Percentiles rank a stretch among this genome's conserved stretches.
Conservation (phyloP, 2,888 invertebrate genomes). For the Thecocarcelia acutangulata region DNA sequence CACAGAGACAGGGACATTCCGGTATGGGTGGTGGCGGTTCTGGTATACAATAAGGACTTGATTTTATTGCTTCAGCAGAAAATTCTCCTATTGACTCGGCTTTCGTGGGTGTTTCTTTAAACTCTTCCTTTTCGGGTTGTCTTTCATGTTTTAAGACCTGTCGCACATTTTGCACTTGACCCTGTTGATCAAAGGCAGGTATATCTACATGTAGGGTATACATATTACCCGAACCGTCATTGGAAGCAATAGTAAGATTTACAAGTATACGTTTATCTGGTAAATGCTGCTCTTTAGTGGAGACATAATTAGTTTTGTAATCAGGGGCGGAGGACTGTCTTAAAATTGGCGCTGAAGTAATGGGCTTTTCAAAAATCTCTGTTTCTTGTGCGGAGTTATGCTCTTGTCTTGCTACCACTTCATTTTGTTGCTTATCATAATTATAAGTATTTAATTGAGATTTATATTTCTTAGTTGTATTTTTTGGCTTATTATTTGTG, state of each 20-base stretch:
- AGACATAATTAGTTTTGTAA: conserved; percentile 28
- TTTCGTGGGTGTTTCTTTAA: conserved; percentile 42
- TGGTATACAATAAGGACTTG: conserved; percentile 75
- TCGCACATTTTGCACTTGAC: conserved; percentile 71
- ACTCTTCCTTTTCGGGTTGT: not conserved
- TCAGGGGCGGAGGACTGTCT: not conserved
- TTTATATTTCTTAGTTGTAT: conserved; percentile 50
- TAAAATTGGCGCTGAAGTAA: conserved; percentile 46
- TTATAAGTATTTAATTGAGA: conserved; percentile 46
- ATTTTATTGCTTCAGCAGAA: conserved; percentile 2
- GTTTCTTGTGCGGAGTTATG: conserved; percentile 17
- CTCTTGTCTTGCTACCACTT: conserved; percentile 35
- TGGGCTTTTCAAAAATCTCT: conserved; percentile 28
- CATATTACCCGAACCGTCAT: conserved; percentile 84
- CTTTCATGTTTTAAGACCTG: conserved; percentile 76
- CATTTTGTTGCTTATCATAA: conserved; percentile 54
- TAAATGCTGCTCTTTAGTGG: conserved; percentile 21
- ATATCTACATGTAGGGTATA: conserved; percentile 91
- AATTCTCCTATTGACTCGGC: not conserved
- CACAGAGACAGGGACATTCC: conserved; percentile 79
- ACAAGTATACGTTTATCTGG: conserved; percentile 86
- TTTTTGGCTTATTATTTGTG: conserved; percentile 40
- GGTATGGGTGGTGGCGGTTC: conserved; percentile 81
- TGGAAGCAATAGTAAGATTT: conserved; percentile 91
- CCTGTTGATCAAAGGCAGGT: conserved; percentile 83